Evolutionary conservation across 2,888 invertebrate species (phyloP), one percentile per base, ranked within the genome.

Genomic region (Allacma fusca): DNA sequence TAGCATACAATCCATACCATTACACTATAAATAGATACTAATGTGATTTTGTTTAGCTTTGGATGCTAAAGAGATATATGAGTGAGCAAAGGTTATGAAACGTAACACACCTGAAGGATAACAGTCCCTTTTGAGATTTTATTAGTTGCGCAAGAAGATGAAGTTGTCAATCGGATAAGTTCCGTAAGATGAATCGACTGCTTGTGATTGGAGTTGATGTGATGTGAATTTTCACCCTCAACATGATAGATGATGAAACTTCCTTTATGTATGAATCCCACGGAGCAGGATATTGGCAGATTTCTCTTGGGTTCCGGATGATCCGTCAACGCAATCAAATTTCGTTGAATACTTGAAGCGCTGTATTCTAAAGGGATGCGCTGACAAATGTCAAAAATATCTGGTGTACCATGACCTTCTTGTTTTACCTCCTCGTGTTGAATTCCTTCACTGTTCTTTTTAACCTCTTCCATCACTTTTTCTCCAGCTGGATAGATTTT

Each of bases 181-280:
- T 77, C 77, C 21, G 65, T 62, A 1, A 77, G 57, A 71, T 77
- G 77, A 50, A 77, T 72, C 16, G 72, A 50, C 29, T 76, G 64
- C 28, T 76, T 77, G 40, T 75, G 78, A 23, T 43, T 67, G 44
- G 62, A 76, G 29, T 64, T 68, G 16, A 62, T 68, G 16, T 64
- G 40, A 26, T 76, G 73, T 16, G 26, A 43, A 23, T 78, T 70
- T 34, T 74, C 79, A 12, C 79, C 79, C n/a, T 68, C 68, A 12
- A 79, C 59, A n/a, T 72, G 70, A 44, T 77, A 75, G 13, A 74
- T 74, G 57, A 79, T 40, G 70, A 79, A 77, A 57, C 75, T 77
- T 67, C 77, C 79, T n/a, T 77, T 79, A 28, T 79, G 79, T 67
- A 79, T 72, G 62, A 74, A 71, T 12, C 79, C 79, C 16, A 79